Evolutionary conservation across 2,888 invertebrate species (phyloP), one percentile per base, ranked within the genome.

Genomic region (Heliconius cydno): DNA sequence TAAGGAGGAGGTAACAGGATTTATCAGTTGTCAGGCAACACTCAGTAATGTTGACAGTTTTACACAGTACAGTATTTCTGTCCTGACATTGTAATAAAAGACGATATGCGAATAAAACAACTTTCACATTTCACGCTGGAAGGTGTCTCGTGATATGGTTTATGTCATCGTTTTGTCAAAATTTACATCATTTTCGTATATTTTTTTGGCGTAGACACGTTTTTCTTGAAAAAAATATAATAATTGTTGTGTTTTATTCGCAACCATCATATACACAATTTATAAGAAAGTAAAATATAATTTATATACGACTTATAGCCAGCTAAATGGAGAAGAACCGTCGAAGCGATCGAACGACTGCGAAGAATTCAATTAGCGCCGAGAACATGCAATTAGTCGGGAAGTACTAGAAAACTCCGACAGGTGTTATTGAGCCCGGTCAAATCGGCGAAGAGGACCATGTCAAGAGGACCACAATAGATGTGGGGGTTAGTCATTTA

Each of bases 11-110:
- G 73, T 77, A 77, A 77, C 74, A 68, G 66, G 70, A 77, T 63
- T 57, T 74, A 72, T 30, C 75, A 46, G 25, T 46, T 72, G 68
- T 77, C 68, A n/a, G 68, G 74, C 80, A 77, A 19, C 75, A 46
- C 65, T 75, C 65, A 65, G 65, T 75, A 75, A 65, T 41, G 65
- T 65, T 65, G 75, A 75, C 75, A 75, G 28, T 41, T 74, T 75
- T 65, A 75, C 75, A 63, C 75, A 19, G 28, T 65, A 65, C 65
- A 13, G 25, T 28, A 63, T 28, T 41, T 65, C 75, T 41, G 63
- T 65, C 12, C 19, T 63, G 75, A 75, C 65, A 22, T 25, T 63
- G 13, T 65, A 46, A 65, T 75, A 46, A 65, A 75, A 19, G n/a
- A 41, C 70, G 68, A 73, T n/a, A 65, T 65, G 75, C 65, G 65